Base-by-base conservation (phyloP, 2,797 vertebrate genomes). In the Clarias laeviceps region DNA sequence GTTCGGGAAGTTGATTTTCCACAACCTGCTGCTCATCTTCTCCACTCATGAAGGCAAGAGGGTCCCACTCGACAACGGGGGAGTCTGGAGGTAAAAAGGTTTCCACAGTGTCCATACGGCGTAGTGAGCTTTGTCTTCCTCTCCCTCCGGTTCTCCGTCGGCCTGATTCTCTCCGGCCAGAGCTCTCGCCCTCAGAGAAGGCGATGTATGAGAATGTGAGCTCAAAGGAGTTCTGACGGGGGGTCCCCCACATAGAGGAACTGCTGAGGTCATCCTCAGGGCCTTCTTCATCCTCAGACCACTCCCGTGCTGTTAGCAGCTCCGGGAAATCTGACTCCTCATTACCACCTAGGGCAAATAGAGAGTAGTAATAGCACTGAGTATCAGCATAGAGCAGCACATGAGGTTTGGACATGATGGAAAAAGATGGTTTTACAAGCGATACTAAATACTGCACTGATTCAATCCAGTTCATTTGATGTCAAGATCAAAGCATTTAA, bases 171-270 rank as follows among this genome's bases (percentile, higher is more conserved):
- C 88, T 88, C 45, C 90, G 86, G 3, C 62, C 64, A 34, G 84
- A 82, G 56, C 82, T 92, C 88, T 94, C 95, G 0, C 91, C 87
- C 37, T 96, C 96, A 0, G 96, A 94, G 2, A 98, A 96, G 91
- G 97, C 96, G 5, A 98, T 96, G 92, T 97, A 98, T 74, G 97
- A 98, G 91, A 98, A 97, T 54, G 97, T 97, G 92, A 96, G 94
- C 94, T 98, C 97, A 0, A 89, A 91, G 84, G 94, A 94, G 92
- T 91, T 94, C 90, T 96, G 95, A 12, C 96, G 94, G 0, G 97
- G 96, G 18, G 97, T 97, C 64, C 96, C 96, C 97, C 97, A 97
- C 86, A 96, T 90, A 72, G 96, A 95, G 0, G 95, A 95, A 8
- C 93, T 92, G 56, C 92, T 93, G 73, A 88, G 84, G 76, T 83